phyloP scores from a whole-genome alignment of 2,888 invertebrate genomes.

The Yponomeuta plumbellus region DNA sequence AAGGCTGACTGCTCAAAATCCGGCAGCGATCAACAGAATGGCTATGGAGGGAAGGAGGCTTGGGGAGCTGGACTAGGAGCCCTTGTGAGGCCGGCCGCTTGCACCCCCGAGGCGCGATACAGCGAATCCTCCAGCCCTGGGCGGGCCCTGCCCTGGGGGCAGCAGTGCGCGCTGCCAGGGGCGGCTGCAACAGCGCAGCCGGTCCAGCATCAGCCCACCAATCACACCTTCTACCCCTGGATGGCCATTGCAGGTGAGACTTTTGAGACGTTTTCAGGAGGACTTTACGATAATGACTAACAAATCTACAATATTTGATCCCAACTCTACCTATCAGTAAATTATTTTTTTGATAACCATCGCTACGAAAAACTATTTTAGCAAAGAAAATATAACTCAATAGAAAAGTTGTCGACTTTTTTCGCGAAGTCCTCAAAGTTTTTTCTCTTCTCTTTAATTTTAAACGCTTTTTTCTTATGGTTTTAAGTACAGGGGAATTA shows the following conservation, averaged over 20 bases:
- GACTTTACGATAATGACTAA: background rate
- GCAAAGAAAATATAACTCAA: no score
- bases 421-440: no score
- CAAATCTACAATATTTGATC: no score
- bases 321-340: no score
- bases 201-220: slow-evolving; percentile 91
- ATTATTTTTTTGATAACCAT: no score
- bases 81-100: slow-evolving; percentile 88
- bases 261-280: background rate
- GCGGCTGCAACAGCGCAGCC: slow-evolving; percentile 87
- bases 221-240: slow-evolving; percentile 98
- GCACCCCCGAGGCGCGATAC: slow-evolving; percentile 92
- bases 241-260: slow-evolving; percentile 99
- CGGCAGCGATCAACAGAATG: slow-evolving; percentile 78
- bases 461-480: no score
- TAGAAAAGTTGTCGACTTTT: no score
- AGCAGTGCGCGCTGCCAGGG: slow-evolving; percentile 90
- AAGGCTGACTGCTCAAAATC: slow-evolving; percentile 89
- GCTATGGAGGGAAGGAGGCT: slow-evolving; percentile 83
- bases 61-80: slow-evolving; percentile 82
- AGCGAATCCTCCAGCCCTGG: slow-evolving; percentile 91
- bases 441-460: no score
- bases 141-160: slow-evolving; percentile 87
- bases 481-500: background rate
- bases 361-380: no score